Evolutionary conservation across 1,140 invertebrate genomes (phyloP).

Genomic region (Caenorhabditis tropicalis): DNA sequence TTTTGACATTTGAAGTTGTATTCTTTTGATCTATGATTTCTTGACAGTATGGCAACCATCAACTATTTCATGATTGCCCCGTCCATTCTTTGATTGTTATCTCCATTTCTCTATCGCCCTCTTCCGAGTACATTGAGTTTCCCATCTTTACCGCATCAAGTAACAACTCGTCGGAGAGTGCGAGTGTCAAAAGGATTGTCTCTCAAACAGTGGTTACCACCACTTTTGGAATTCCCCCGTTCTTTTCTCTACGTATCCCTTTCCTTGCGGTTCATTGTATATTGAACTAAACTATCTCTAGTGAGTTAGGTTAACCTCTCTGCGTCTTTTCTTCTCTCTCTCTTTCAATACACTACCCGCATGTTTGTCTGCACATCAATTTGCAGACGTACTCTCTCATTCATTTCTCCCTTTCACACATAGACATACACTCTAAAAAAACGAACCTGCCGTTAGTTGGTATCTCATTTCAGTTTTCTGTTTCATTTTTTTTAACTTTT

Average conservation of each 20-base stretch:
- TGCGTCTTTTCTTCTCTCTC: conserved; percentile 8
- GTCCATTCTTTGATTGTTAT: conserved; percentile 27
- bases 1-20: conserved; percentile 29
- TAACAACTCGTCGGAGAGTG: conserved; percentile 10
- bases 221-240: not conserved
- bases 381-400: conserved; percentile 10
- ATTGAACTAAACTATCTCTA: not conserved
- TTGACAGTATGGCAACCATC: conserved; percentile 33
- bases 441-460: not conserved
- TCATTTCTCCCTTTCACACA: not conserved
- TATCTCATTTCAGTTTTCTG: not conserved
- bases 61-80: not conserved
- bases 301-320: conserved; percentile 17
- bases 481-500: not conserved
- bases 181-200: not conserved
- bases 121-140: not conserved
- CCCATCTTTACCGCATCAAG: not conserved
- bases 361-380: conserved; percentile 24
- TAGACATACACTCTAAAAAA: not conserved
- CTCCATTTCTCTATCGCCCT: not conserved
- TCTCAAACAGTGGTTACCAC: not conserved
- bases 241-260: not conserved
- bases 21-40: conserved; percentile 28
- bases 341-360: not conserved
- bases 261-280: not conserved